Percentiles rank a stretch among this genome's conserved stretches.
Conservation (phyloP, 2,888 invertebrate species). For the Pelosia muscerda region DNA sequence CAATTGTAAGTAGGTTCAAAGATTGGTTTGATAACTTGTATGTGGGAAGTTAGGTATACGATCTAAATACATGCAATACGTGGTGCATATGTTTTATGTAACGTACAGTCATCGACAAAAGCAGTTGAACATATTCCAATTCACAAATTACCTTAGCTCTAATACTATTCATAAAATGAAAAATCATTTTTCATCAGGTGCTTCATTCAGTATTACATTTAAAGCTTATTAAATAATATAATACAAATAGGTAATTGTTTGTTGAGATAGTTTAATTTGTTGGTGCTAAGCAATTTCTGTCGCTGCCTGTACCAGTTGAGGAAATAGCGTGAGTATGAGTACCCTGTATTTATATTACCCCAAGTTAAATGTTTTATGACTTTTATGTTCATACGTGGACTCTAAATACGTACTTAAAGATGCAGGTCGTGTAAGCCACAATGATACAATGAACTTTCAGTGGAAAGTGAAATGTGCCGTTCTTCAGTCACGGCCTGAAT, state of each 20-base stretch:
- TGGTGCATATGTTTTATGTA: not conserved
- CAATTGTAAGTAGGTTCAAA: too few species aligned
- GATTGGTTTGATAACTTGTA: not conserved
- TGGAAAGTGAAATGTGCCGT: conserved; percentile 49
- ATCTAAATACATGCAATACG: not conserved
- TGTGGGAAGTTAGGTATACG: too few species aligned
- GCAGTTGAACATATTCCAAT: not conserved
- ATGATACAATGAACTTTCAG: conserved; percentile 43
- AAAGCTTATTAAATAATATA: too few species aligned
- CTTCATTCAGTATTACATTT: too few species aligned
- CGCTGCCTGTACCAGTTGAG: conserved; percentile 4
- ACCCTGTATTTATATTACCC: conserved; percentile 13
- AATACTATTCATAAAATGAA: too few species aligned
- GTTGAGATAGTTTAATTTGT: too few species aligned
- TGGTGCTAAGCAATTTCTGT: not conserved
- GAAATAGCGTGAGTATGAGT: conserved; percentile 15
- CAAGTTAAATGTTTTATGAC: conserved; percentile 12
- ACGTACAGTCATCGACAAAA: not conserved
- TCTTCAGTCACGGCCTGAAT: conserved; percentile 53
- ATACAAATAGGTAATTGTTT: too few species aligned
- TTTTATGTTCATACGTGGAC: conserved; percentile 13
- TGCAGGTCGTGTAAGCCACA: conserved; percentile 44
- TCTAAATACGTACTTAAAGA: conserved; percentile 21
- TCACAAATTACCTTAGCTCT: not conserved
- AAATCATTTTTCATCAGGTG: too few species aligned